Conservation (phyloP, 2,888 invertebrate species). For the Andrena praecox region DNA sequence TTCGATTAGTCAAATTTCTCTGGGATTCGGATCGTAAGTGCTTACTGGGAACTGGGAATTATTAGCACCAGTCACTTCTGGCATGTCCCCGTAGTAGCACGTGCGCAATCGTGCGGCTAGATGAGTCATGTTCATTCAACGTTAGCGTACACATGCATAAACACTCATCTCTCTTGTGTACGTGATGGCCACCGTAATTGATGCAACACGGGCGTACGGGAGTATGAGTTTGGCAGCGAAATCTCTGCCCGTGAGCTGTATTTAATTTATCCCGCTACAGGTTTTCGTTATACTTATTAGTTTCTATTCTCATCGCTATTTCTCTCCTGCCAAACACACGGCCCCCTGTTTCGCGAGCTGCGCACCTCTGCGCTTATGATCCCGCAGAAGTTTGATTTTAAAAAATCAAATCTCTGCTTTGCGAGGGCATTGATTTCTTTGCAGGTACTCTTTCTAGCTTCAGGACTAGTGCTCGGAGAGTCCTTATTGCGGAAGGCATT, state of each 20-base stretch:
- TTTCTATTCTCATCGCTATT: background rate
- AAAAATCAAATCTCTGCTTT: background rate
- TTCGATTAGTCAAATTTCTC: slow-evolving; percentile 23
- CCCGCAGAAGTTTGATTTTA: too few relatives aligned
- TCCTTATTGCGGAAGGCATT: too few relatives aligned
- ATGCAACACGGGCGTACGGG: background rate
- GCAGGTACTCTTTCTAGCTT: too few relatives aligned
- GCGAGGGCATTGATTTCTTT: too few relatives aligned
- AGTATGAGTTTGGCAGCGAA: slow-evolving; percentile 2
- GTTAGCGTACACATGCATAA: slow-evolving; percentile 10
- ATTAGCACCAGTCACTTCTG: slow-evolving; percentile 25
- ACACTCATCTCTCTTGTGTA: background rate
- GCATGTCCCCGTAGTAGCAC: slow-evolving; percentile 52
- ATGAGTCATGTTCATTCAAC: slow-evolving; percentile 69
- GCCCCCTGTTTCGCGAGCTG: too few relatives aligned
- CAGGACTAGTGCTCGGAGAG: too few relatives aligned
- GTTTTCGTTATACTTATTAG: background rate
- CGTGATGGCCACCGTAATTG: slow-evolving; percentile 1
- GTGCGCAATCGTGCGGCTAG: slow-evolving; percentile 54
- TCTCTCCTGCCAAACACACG: too few relatives aligned
- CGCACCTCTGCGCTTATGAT: too few relatives aligned
- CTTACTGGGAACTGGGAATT: slow-evolving; percentile 52
- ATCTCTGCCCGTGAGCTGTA: background rate
- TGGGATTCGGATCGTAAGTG: slow-evolving; percentile 18
- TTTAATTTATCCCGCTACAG: background rate